These are phyloP conservation scores for Tokudaia tokunoshimensis DNA, from an alignment of 2,797 vertebrate genomes.

Conservation along the genomic window DNA sequence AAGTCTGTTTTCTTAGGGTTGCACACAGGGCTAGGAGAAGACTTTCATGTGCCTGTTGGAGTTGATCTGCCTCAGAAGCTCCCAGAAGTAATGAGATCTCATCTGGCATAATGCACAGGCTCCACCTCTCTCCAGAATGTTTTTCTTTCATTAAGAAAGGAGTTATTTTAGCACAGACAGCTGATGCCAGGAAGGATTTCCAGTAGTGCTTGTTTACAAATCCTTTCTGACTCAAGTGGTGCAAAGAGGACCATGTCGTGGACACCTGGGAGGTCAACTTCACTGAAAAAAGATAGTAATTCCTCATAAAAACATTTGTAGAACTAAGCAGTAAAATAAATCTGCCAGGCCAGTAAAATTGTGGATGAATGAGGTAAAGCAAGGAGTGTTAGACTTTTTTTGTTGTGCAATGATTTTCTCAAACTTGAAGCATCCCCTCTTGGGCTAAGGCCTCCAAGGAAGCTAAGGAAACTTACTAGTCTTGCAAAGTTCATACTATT, in stretches of 20 bases:
- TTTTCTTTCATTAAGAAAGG: conserved; percentile 26
- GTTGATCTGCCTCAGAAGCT: conserved; percentile 10
- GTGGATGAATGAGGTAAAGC: neutral
- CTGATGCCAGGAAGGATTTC: conserved; percentile 20
- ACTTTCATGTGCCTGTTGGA: neutral
- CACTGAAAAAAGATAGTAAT: neutral
- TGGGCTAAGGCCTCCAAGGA: neutral
- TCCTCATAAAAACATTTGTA: neutral
- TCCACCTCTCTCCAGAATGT: neutral
- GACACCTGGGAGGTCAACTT: neutral
- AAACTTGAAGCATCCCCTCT: neutral
- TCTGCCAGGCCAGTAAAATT: neutral
- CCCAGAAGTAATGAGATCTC: conserved; percentile 26
- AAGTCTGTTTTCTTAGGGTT: neutral
- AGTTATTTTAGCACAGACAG: neutral
- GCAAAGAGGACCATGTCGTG: neutral
- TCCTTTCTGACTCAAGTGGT: neutral
- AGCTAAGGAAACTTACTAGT: neutral
- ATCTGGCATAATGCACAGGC: neutral
- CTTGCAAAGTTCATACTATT: neutral
- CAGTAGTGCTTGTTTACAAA: neutral
- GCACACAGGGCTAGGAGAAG: neutral
- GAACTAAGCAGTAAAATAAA: neutral
- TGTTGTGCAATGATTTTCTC: neutral
- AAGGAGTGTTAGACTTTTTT: neutral